Conservation (phyloP, 2,888 invertebrate genomes). For the Machimus rusticus region DNA sequence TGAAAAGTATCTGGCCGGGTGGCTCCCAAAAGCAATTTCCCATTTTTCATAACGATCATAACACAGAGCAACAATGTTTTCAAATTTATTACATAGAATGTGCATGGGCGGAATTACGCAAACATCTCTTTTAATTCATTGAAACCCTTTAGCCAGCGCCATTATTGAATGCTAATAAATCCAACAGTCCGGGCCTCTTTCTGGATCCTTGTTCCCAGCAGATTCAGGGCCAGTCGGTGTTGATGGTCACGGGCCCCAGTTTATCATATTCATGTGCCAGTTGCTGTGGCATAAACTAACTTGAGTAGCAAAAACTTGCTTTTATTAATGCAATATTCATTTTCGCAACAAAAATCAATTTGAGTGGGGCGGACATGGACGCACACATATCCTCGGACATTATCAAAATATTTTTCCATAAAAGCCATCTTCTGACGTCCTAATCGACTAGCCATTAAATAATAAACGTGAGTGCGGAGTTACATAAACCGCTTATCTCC, state of each 20-base stretch:
- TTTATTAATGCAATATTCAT: background rate
- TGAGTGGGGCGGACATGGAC: background rate
- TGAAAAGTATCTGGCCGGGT: background rate
- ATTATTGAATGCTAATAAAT: background rate
- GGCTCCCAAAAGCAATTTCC: background rate
- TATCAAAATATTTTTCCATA: background rate
- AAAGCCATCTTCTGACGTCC: background rate
- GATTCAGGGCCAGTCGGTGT: background rate
- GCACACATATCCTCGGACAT: background rate
- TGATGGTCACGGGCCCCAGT: background rate
- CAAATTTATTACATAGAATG: background rate
- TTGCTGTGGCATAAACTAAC: background rate
- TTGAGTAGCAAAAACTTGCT: background rate
- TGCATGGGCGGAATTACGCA: background rate
- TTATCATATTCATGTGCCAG: constrained; percentile 5
- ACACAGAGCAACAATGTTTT: background rate
- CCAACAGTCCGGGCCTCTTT: background rate
- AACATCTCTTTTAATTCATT: background rate
- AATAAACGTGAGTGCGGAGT: background rate
- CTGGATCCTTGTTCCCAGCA: background rate
- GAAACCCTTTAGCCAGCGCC: background rate
- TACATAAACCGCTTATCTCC: background rate
- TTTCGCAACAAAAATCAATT: constrained; percentile 6
- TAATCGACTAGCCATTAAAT: background rate
- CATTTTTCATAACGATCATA: background rate